phyloP scores from a whole-genome alignment of 2,888 invertebrate species.

The Conops quadrifasciatus region DNA sequence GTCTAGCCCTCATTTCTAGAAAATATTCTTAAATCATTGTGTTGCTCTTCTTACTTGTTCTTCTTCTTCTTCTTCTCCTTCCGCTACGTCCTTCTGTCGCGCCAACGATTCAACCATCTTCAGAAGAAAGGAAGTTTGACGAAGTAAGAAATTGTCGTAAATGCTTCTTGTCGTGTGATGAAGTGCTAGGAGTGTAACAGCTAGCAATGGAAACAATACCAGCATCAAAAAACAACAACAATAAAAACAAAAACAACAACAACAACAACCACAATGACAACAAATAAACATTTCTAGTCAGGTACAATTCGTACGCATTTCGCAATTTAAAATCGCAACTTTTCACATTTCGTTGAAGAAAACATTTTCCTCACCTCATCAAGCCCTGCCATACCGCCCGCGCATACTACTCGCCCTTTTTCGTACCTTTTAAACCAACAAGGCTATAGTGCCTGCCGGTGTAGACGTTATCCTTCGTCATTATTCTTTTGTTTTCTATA shows the following conservation, averaged over 20 bases:
- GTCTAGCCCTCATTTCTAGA: no score
- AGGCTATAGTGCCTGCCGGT: no score
- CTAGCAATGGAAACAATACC: neutral
- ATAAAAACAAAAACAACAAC: no score
- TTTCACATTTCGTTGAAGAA: conserved; percentile 9
- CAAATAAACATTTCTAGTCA: conserved; percentile 29
- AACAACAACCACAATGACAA: conserved; percentile 11
- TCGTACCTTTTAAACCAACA: no score
- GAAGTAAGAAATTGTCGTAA: neutral
- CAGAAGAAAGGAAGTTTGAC: neutral
- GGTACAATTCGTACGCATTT: conserved; percentile 23
- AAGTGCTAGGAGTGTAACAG: neutral
- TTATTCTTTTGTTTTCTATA: neutral
- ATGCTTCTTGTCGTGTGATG: neutral
- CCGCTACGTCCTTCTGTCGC: neutral
- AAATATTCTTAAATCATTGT: no score
- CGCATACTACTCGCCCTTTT: neutral
- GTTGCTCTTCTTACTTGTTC: no score
- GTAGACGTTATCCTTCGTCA: neutral
- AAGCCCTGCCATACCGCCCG: neutral
- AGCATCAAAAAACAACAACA: neutral
- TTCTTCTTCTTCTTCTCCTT: neutral
- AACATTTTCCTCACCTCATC: neutral
- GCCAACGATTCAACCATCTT: neutral
- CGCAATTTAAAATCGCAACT: conserved; percentile 23